phyloP scores from a whole-genome alignment of 2,888 invertebrate genomes.

The Brenthis ino region DNA sequence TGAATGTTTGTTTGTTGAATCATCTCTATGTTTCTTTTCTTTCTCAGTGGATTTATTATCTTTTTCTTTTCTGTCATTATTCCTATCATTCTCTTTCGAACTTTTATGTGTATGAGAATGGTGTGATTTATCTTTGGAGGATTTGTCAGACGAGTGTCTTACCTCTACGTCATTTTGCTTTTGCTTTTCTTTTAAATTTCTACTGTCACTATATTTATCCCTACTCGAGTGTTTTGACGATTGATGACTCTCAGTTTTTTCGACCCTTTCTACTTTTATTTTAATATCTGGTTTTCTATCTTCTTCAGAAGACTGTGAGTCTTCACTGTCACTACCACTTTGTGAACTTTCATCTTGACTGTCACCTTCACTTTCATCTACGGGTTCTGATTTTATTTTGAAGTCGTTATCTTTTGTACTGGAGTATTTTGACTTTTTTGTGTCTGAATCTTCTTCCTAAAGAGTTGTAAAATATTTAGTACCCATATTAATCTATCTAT shows the following conservation, averaged over 20 bases:
- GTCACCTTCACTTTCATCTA: constrained; percentile 45
- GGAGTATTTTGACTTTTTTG: constrained; percentile 59
- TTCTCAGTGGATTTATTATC: constrained; percentile 36
- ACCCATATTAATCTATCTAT: not conserved
- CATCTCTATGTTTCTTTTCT: constrained; percentile 33
- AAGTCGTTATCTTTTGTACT: constrained; percentile 59
- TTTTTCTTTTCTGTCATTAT: constrained; percentile 37
- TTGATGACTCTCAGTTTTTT: constrained; percentile 48
- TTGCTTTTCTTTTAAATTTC: constrained; percentile 46
- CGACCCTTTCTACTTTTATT: constrained; percentile 56
- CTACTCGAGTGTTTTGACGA: constrained; percentile 53
- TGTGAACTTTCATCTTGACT: constrained; percentile 56
- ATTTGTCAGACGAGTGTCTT: constrained; percentile 52
- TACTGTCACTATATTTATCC: constrained; percentile 48
- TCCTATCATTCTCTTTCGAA: constrained; percentile 31
- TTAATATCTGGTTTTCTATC: constrained; percentile 43
- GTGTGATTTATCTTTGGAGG: constrained; percentile 55
- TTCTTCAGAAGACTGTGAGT: constrained; percentile 62
- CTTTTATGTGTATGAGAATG: constrained; percentile 56
- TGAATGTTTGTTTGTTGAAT: constrained; percentile 35
- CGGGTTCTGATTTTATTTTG: constrained; percentile 54
- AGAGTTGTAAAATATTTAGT: constrained; percentile 14
- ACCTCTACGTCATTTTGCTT: constrained; percentile 50
- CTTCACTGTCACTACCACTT: constrained; percentile 57
- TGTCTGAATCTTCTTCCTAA: constrained; percentile 65